Evolutionary conservation across 2,113 vertebrate species (phyloP), one percentile per base, ranked within the genome.

Genomic region (Leucopsar rothschildi): DNA sequence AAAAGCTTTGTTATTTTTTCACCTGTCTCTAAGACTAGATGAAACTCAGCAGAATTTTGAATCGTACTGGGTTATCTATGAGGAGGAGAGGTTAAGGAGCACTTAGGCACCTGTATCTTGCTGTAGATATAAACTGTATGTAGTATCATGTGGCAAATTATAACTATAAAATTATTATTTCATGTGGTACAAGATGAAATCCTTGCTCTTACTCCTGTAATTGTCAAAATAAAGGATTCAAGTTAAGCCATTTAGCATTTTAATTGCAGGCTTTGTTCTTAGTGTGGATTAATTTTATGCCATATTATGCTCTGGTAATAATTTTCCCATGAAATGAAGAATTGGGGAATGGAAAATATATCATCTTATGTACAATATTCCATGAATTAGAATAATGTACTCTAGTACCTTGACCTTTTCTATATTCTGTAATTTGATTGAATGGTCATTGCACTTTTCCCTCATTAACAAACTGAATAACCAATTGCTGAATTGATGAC

Each of bases 401-500:
- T 92, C 31, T 49, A 83, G 80, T 89, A 91, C 39, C 68, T 87
- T 96, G 94, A 97, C 94, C 93, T 97, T 95, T 97, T 96, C 95
- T 94, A 39, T 91, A 93, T 93, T 89, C 80, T 76, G 45, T 95
- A 95, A 95, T 96, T 95, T 95, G 78, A 86, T 66, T 96, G 55
- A 97, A 65, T 95, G 82, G 55, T 72, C 88, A 75, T 61, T 91
- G 42, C 20, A 82, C 50, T 95, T 89, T 49, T 94, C 68, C 49
- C 65, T 89, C 90, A 80, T 89, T 91, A 96, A 77, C 50, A 90
- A 92, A 76, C 78, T 86, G 94, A 95, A 90, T 89, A 92, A 50
- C 72, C 66, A 81, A 64, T 63, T 82, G 17, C 50, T 37, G 92
- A 96, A 94, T 63, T 89, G 90, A 97, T 93, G 85, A 66, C 82